Evolutionary conservation across 2,113 vertebrate genomes (phyloP), one percentile per base, ranked within the genome.

Genomic region (Zosterops hypoxanthus): DNA sequence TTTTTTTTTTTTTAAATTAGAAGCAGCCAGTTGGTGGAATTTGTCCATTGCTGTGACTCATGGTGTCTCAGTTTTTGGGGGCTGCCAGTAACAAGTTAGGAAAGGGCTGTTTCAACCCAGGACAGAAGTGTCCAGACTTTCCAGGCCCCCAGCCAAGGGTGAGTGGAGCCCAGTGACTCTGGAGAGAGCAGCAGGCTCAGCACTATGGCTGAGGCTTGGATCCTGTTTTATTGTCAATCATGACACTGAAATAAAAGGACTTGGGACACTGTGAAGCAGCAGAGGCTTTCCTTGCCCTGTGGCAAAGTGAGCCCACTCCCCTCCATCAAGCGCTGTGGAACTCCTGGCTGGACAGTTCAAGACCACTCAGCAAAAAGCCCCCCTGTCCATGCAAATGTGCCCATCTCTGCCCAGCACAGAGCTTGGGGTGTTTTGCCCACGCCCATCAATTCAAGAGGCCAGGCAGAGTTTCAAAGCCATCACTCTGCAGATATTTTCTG

Each of bases 91-190:
- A 87, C 33, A 66, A 88, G 41, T 53, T 70, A 79, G 65, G 44
- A 93, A 90, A 88, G 57, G 85, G 34, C 26, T 86, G 25, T 79
- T 94, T 96, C 75, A 87, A 49, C 49, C 15, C 66, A 24, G 20
- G 39, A 16, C 31, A 93, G 86, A 75, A 93, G 33, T 26, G 53
- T 26, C 70, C 96, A 91, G 71, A 79, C 89, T 92, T 80, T 76
- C 65, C 2, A 5, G 93, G 88, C 64, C 39, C 31, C 29, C 6
- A 14, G 82, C 94, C 95, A 96, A 93, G 85, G 52, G 53, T 81
- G 55, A 86, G 79, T 12, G 26, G 91, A 94, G 77, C 83, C 77
- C 77, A 81, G 47, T 17, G 29, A 60, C 69, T 76, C 90, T 90
- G 91, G 85, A 93, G 79, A 87, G 42, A 86, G 44, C 4, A 12